Conservation (phyloP, 2,888 invertebrate genomes). For the Flexamia atlantica region DNA sequence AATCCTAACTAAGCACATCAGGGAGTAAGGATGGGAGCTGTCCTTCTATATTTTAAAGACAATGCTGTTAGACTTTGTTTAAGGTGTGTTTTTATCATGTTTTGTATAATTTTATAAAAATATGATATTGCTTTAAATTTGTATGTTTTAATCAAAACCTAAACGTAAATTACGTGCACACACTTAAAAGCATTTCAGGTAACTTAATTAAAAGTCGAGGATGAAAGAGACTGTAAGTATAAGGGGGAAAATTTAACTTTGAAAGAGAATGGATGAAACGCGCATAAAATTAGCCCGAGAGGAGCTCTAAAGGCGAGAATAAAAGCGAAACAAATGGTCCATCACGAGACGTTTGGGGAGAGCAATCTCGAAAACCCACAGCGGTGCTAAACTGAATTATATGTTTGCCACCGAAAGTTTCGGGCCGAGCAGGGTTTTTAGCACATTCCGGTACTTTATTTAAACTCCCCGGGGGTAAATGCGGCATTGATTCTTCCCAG, state of each 20-base stretch:
- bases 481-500: slow-evolving; percentile 51
- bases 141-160: no score
- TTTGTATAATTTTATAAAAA: no score
- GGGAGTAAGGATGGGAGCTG: no score
- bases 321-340: slow-evolving; percentile 49
- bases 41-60: no score
- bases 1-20: no score
- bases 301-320: slow-evolving; percentile 34
- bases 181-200: background rate
- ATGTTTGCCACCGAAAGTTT: slow-evolving; percentile 46
- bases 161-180: no score
- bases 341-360: slow-evolving; percentile 22
- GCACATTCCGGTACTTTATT: slow-evolving; percentile 46
- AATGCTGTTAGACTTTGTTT: no score
- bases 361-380: slow-evolving; percentile 49
- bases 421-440: slow-evolving; percentile 42
- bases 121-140: no score
- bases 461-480: slow-evolving; percentile 46
- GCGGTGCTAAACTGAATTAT: slow-evolving; percentile 48
- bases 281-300: slow-evolving; percentile 45
- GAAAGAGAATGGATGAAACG: slow-evolving; percentile 18
- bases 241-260: slow-evolving; percentile 3
- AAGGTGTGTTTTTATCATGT: no score
- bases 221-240: background rate
- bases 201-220: no score